Base-by-base conservation (phyloP, 2,888 invertebrate genomes). In the Dynastes hyllus region DNA sequence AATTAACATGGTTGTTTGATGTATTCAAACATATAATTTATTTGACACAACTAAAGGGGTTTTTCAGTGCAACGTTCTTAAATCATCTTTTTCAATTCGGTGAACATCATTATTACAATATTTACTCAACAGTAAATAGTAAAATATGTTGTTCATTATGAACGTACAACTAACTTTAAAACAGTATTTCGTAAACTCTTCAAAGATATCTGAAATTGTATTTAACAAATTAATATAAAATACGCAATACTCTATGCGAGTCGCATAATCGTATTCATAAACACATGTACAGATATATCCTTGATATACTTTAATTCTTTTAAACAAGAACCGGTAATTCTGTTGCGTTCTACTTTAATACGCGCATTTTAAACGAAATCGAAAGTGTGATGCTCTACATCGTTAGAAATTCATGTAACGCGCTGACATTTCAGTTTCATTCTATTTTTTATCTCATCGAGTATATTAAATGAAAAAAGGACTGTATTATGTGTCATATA, bases 271-370 rank as follows among this genome's bases (percentile, higher is more conserved):
- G 16, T 55, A 55, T 16, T 55, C 16, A 16, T 55, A 55, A 51
- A 16, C 4, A 55, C 16, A 55, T 16, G 53, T 6, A 6, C 53
- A 16, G n/a, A 16, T 55, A 55, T 55, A 55, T 55, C 55, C 55
- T 55, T 55, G 55, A 55, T 55, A 55, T 55, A 55, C 55, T 55
- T 53, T 53, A 53, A 55, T 55, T 55, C 11, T 45, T 45, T 45
- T 9, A 45, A 45, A 6, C 45, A 45, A 45, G 45, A 45, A 45
- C 45, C 22, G 8, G 22, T 55, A 55, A 55, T 22, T 16, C 6
- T 22, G 22, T 55, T 55, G 22, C 8, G 55, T n/a, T 55, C 55
- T 55, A 55, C 55, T 55, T 55, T 55, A 55, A 55, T 22, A 55
- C 22, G 6, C 22, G n/a, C 22, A 22, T 55, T 22, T 22, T 55